Conservation (phyloP, 2,888 invertebrate species). For the Cantharis nigra region DNA sequence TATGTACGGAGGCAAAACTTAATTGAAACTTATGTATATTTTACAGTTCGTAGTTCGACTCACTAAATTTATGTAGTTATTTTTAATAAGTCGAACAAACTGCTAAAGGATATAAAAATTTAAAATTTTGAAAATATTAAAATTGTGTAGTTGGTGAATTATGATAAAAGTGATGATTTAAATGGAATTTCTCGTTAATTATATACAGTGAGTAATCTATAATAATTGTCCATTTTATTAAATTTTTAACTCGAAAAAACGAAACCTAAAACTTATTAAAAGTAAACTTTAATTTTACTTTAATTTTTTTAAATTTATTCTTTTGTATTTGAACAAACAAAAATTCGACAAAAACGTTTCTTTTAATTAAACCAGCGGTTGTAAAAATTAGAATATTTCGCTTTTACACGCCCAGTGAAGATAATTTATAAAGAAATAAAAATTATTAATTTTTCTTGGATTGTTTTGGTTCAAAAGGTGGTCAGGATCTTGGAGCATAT, state of each 20-base stretch:
- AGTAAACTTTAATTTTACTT: neutral
- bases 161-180: neutral
- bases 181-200: neutral
- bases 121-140: neutral
- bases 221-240: neutral
- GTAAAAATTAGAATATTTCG: neutral
- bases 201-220: neutral
- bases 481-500: neutral
- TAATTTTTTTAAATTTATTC: neutral
- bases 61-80: slow-evolving; percentile 31
- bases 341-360: neutral
- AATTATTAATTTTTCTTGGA: neutral
- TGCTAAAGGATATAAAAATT: neutral
- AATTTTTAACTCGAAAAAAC: neutral
- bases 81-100: slow-evolving; percentile 11
- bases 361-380: neutral
- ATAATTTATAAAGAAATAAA: neutral
- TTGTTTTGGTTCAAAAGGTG: neutral
- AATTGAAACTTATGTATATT: slow-evolving; percentile 44
- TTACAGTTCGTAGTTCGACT: slow-evolving; percentile 40
- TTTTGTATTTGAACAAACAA: neutral
- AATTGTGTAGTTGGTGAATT: neutral
- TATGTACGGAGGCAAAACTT: slow-evolving; percentile 35
- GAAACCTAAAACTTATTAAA: neutral
- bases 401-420: neutral